phyloP scores from a whole-genome alignment of 2,797 vertebrate species.

The Nyctibius grandis region DNA sequence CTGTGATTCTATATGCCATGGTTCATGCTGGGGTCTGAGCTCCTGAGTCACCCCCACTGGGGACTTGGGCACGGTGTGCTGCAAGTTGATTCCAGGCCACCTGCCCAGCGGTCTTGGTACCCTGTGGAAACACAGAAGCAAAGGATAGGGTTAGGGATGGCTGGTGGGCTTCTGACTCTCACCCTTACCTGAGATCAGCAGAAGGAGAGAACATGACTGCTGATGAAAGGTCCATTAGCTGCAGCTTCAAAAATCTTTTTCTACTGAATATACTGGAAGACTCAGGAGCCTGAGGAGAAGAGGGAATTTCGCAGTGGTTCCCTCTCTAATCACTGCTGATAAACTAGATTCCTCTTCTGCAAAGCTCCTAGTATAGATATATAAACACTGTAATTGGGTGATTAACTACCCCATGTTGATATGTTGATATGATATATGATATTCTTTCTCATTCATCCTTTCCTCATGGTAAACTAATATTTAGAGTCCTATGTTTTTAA shows the following conservation, averaged over 20 bases:
- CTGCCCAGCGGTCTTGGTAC: background rate
- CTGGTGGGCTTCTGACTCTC: background rate
- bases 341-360: background rate
- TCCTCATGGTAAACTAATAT: background rate
- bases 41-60: background rate
- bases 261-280: background rate
- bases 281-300: background rate
- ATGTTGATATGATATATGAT: background rate
- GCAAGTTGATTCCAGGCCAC: background rate
- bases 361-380: background rate
- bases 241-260: background rate
- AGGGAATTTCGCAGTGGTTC: background rate
- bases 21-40: fast-evolving
- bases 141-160: background rate
- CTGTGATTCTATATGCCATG: fast-evolving
- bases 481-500: background rate
- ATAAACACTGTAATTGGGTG: background rate
- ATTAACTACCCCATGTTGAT: background rate
- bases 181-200: background rate
- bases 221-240: background rate
- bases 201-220: background rate
- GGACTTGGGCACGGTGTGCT: background rate
- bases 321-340: background rate
- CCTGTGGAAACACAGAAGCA: background rate
- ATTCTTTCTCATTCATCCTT: background rate